Evolutionary conservation across 2,888 invertebrate genomes (phyloP).

Genomic region (Spilosoma lubricipeda): DNA sequence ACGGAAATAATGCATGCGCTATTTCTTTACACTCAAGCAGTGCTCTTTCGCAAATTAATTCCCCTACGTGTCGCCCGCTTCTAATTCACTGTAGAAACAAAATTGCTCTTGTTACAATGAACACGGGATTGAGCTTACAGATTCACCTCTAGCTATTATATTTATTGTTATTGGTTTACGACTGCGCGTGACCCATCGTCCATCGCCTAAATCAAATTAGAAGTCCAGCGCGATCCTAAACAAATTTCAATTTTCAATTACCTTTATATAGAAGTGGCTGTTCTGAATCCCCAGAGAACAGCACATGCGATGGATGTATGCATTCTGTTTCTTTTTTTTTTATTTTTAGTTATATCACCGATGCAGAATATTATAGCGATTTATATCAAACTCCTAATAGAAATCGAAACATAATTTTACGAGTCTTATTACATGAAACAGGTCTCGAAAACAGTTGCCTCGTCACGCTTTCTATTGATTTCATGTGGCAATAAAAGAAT

Average conservation of each 20-base stretch:
- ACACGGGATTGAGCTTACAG: slow-evolving; percentile 60
- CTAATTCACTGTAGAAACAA: slow-evolving; percentile 51
- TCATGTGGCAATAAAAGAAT: slow-evolving; percentile 82
- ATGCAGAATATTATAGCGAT: slow-evolving; percentile 65
- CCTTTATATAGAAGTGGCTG: slow-evolving; percentile 71
- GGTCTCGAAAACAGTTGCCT: slow-evolving; percentile 61
- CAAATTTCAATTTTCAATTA: slow-evolving; percentile 86
- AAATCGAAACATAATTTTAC: slow-evolving; percentile 58
- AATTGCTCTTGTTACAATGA: slow-evolving; percentile 52
- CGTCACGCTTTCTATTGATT: slow-evolving; percentile 81
- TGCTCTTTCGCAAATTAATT: slow-evolving; percentile 63
- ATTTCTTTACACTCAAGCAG: slow-evolving; percentile 50
- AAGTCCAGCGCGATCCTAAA: slow-evolving; percentile 78
- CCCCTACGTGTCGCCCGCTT: slow-evolving; percentile 52
- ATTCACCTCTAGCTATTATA: slow-evolving; percentile 72
- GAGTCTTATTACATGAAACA: slow-evolving; percentile 60
- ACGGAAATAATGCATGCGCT: slow-evolving; percentile 46
- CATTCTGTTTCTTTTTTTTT: slow-evolving; percentile 63
- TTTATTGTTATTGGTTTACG: slow-evolving; percentile 79
- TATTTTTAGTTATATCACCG: slow-evolving; percentile 74
- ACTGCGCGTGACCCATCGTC: slow-evolving; percentile 73
- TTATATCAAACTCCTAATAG: slow-evolving; percentile 47
- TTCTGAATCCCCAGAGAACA: slow-evolving; percentile 71
- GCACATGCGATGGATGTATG: slow-evolving; percentile 67
- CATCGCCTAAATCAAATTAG: slow-evolving; percentile 81